Evolutionary conservation across 2,888 invertebrate species (phyloP).

Genomic region (Noctua janthina): DNA sequence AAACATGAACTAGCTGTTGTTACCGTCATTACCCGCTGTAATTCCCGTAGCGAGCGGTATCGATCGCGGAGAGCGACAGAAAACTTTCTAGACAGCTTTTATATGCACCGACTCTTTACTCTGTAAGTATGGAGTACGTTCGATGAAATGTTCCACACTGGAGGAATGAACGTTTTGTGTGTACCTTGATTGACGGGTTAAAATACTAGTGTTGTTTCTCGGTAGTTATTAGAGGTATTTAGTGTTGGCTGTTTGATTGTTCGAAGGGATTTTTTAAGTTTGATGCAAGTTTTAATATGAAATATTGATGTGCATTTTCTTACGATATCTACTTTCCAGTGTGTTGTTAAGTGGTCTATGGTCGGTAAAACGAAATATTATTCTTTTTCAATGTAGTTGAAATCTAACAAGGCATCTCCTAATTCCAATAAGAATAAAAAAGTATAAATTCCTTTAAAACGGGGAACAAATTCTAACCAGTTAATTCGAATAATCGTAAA

Average conservation of each 20-base stretch:
- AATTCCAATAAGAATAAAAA: neutral
- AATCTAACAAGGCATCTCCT: neutral
- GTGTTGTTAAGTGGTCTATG: too few species aligned
- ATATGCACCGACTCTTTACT: constrained; percentile 89
- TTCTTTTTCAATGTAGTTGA: too few species aligned
- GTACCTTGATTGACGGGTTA: constrained; percentile 61
- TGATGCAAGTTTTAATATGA: constrained; percentile 1
- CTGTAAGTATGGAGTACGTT: constrained; percentile 79
- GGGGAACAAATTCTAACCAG: constrained; percentile 27
- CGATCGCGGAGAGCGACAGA: constrained; percentile 89
- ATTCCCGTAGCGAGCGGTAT: constrained; percentile 85
- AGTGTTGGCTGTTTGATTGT: constrained; percentile 24
- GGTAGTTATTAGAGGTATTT: constrained; percentile 39
- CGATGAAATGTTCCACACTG: constrained; percentile 76
- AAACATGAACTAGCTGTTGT: constrained; percentile 83
- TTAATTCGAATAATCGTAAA: constrained; percentile 61
- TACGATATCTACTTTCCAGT: neutral
- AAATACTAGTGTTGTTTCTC: constrained; percentile 62
- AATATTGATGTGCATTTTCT: neutral
- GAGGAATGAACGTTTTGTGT: constrained; percentile 61
- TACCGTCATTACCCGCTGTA: constrained; percentile 84
- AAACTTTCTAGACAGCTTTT: constrained; percentile 91
- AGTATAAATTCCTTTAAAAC: neutral
- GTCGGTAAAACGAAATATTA: too few species aligned
- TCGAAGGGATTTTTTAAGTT: constrained; percentile 8